A percentile compares a stretch with the other conserved stretches of the same genome.
Evolutionary conservation across 2,888 invertebrate species (phyloP).

Genomic region (Eugnorisma glareosa): DNA sequence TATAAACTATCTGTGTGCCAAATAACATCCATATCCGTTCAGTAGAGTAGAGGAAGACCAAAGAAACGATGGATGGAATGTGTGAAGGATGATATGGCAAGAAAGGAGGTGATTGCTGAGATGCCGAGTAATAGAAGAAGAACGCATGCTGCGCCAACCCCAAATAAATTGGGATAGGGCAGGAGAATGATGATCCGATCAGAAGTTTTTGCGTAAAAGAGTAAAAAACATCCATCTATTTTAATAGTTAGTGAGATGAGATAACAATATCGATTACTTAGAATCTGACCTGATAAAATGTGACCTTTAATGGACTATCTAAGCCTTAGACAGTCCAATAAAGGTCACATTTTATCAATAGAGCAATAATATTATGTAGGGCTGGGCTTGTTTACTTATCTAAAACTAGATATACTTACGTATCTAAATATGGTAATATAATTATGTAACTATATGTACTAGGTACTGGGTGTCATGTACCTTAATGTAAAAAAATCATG

Average conservation of each 20-base stretch:
- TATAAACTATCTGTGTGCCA: not conserved
- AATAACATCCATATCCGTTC: not conserved
- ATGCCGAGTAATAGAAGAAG: no score
- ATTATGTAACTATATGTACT: not conserved
- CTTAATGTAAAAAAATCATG: no score
- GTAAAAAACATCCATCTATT: not conserved
- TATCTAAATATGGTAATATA: not conserved
- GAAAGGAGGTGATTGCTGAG: no score
- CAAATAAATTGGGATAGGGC: no score
- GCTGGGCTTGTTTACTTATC: conserved; percentile 1
- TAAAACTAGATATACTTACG: not conserved
- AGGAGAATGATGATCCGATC: no score
- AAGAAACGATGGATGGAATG: no score
- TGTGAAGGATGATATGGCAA: no score
- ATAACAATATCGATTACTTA: not conserved
- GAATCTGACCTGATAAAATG: no score
- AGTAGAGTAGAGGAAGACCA: no score
- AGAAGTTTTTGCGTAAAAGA: not conserved
- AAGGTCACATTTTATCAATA: conserved; percentile 48
- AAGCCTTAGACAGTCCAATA: conserved; percentile 21
- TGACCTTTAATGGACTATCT: no score
- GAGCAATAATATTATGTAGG: not conserved
- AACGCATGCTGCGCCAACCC: no score
- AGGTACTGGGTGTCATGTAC: no score
- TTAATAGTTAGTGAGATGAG: not conserved